Base-by-base conservation (phyloP, 2,797 vertebrate species). In the Phoxinus dragarum region DNA sequence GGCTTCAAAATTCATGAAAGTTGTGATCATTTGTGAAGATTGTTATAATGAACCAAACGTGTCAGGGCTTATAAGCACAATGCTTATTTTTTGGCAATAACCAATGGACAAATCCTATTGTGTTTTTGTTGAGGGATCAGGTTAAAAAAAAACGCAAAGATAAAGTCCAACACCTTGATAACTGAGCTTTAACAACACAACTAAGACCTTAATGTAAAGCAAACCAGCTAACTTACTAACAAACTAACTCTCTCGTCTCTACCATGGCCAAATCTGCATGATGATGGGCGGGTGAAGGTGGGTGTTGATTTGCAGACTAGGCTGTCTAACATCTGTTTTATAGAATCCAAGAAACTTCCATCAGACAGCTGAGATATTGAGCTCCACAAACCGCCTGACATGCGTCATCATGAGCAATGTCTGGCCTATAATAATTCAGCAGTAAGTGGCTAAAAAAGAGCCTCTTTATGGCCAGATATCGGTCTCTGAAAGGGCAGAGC, bases 391-490 rank as follows among this genome's bases (percentile, higher is more conserved):
- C 72, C 66, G 68, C 67, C 44, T 80, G 84, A 49, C 81, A 71
- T 86, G 84, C 84, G 40, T 88, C 89, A 87, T 84, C 90, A 90
- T 94, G 94, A 94, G 92, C 86, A 85, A 95, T 95, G 92, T 90
- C 3, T 31, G 47, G 74, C 86, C 90, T 81, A 90, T 92, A 92
- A 95, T 95, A 94, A 94, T 91, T 95, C 93, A 94, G 88, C 90
- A 91, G 92, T 90, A 90, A 91, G 91, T 91, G 91, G 86, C 90
- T 86, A 86, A 88, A 84, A 82, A 89, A 78, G 76, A 85, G 88
- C 90, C 89, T 89, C 91, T 93, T 94, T 94, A 93, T 93, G 93
- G 92, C 91, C 89, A 91, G 92, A 93, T 93, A 95, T 96, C 90
- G 89, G 94, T 94, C 94, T 94, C 91, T 92, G 88, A 93, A 93